Evolutionary conservation across 2,888 invertebrate species (phyloP), one percentile per base, ranked within the genome.

Genomic region (Coelinius sp.): DNA sequence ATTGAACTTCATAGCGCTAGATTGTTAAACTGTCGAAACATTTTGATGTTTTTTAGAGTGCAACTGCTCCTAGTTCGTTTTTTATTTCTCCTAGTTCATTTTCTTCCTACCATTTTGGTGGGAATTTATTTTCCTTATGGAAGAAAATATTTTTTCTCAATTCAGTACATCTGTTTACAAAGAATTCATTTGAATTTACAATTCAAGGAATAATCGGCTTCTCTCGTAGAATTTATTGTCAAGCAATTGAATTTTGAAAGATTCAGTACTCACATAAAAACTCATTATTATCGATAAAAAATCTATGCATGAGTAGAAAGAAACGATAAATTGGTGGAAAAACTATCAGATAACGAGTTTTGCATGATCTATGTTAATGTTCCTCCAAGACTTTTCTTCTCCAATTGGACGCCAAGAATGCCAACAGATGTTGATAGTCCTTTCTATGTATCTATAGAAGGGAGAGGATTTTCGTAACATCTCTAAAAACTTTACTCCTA

Each of bases 351-450:
- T 53, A 53, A 53, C 53, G 53, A 53, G 53, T 53, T 53, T 53
- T 53, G 53, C 12, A 53, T 53, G 53, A 53, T 53, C 3, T 25
- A 53, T 53, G 53, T 14, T 53, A 53, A 53, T 53, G 25, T 27
- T n/a, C 27, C 25, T 53, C 14, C 27, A 24, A 53, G 53, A 53
- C 12, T 25, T 53, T 41, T 41, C 35, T 41, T 41, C 25, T 53
- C 53, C 53, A 53, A 53, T 53, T 25, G 24, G 25, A 53, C 53
- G 53, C 41, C 41, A 41, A 12, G 24, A 53, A 53, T 25, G 53
- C 41, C 41, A 41, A 12, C 53, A 53, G 25, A 53, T 53, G 53
- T 53, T 53, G 53, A 53, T 53, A 53, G 41, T 41, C 41, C n/a
- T n/a, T n/a, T n/a, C n/a, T n/a, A n/a, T n/a, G n/a, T n/a, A n/a